These are phyloP conservation scores for Nannoperca australis DNA, from an alignment of 2,797 vertebrate species.

Conservation along the genomic window DNA sequence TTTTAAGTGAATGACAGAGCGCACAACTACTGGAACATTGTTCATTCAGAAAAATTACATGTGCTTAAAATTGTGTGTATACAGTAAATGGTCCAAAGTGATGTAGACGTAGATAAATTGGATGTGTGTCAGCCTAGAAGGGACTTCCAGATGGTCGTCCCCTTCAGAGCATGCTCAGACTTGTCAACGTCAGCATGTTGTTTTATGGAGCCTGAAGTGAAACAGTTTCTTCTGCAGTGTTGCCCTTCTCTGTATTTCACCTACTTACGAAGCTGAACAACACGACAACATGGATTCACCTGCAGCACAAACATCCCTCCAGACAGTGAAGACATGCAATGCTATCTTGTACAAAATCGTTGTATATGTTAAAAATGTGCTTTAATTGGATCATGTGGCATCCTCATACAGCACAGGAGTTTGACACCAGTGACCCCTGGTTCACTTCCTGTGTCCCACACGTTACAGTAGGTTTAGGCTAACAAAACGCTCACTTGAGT, in stretches of 20 bases:
- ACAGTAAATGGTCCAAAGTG: constrained; percentile 55
- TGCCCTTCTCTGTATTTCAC: constrained; percentile 20
- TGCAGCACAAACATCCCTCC: neutral
- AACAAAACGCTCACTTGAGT: neutral
- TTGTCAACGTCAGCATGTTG: constrained; percentile 30
- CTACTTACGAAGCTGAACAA: neutral
- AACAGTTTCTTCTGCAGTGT: neutral
- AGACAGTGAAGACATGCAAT: neutral
- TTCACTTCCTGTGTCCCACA: neutral
- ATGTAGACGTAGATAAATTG: constrained; percentile 59
- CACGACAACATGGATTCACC: neutral
- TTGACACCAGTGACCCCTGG: neutral
- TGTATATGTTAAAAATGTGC: neutral
- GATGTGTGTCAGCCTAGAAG: constrained; percentile 46
- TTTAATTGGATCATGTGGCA: neutral
- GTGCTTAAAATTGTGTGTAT: constrained; percentile 40
- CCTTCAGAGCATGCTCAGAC: constrained; percentile 32
- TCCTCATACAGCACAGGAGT: neutral
- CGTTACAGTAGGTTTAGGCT: neutral
- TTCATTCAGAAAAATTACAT: constrained; percentile 67
- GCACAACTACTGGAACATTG: constrained; percentile 37
- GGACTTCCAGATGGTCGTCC: constrained; percentile 57
- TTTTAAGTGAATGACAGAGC: constrained; percentile 63
- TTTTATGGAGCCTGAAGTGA: constrained; percentile 28
- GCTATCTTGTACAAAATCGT: neutral